Percentiles rank a stretch among this genome's conserved stretches.
Conservation (phyloP, 2,113 vertebrate genomes). For the Bostrychus sinensis region DNA sequence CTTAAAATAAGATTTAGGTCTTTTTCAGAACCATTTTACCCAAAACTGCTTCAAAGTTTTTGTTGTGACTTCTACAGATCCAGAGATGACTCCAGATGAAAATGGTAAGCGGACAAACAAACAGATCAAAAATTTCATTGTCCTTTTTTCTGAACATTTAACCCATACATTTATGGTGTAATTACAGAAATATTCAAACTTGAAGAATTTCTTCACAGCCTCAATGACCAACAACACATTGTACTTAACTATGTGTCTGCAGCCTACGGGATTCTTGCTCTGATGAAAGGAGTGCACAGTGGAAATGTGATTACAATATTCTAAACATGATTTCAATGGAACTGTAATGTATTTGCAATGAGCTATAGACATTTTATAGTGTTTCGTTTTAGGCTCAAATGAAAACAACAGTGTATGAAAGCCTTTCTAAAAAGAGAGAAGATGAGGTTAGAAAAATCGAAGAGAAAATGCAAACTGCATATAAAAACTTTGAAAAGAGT, state of each 20-base stretch:
- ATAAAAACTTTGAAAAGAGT: background rate
- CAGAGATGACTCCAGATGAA: background rate
- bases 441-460: background rate
- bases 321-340: background rate
- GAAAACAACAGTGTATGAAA: background rate
- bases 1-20: background rate
- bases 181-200: constrained; percentile 43
- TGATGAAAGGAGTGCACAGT: constrained; percentile 32
- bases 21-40: constrained; percentile 42
- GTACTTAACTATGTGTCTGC: constrained; percentile 37
- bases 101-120: constrained; percentile 29
- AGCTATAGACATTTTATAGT: background rate
- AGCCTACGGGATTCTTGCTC: constrained; percentile 48
- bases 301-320: constrained; percentile 1
- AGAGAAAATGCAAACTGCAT: background rate
- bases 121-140: background rate
- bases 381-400: constrained; percentile 23
- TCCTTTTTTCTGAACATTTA: background rate
- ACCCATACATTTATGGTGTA: background rate
- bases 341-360: background rate
- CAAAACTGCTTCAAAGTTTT: constrained; percentile 35
- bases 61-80: constrained; percentile 45
- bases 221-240: constrained; percentile 22
- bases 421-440: background rate
- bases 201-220: background rate